Base-by-base conservation (phyloP, 1,140 invertebrate species). In the Babylonia areolata region DNA sequence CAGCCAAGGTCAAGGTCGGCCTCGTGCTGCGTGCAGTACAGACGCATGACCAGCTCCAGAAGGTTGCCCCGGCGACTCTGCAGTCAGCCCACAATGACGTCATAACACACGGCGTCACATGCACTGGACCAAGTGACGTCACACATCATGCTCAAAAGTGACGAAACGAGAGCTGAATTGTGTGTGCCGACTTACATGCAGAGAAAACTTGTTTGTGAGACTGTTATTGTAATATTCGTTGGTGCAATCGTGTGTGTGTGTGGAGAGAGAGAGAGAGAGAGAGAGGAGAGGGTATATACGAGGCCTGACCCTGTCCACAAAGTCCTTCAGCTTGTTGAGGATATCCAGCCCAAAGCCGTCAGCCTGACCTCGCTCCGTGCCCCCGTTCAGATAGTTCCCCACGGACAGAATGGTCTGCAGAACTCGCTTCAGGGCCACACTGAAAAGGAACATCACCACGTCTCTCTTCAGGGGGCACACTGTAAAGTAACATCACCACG, bases 391-490 rank as follows among this genome's bases (percentile, higher is more conserved):
- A 92, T 97, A 97, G 95, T 97, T 98, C 90, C 97, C 98, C 77
- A 99, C 95, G 0, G 98, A 98, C 35, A 99, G 95, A 33, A 99
- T 97, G 58, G 99, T 94, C 95, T 99, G 98, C 33, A 99, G 94
- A 54, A 99, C 95, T 91, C 97, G 97, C 85, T 97, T 96, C 58
- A 99, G 95, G 46, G 95, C 89, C 78, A 97, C 95, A 87, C 94
- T 95, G 86, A 17, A 88, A 88, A 11, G 83, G 77, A 75, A 20
- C 51, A 80, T 80, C 9, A 37, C 9, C 28, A 9, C 42, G 28
- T 69, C 1, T 69, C 20, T n/a, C 58, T 23, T 69, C 6, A 69
- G n/a, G 23, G 58, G 0, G 23, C 20, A 3, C 58, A 64, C 58
- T 31, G n/a, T 11, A 20, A n/a, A n/a, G n/a, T n/a, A n/a, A n/a